Evolutionary conservation across 2,797 vertebrate genomes (phyloP).

Genomic region (Salmo trutta): DNA sequence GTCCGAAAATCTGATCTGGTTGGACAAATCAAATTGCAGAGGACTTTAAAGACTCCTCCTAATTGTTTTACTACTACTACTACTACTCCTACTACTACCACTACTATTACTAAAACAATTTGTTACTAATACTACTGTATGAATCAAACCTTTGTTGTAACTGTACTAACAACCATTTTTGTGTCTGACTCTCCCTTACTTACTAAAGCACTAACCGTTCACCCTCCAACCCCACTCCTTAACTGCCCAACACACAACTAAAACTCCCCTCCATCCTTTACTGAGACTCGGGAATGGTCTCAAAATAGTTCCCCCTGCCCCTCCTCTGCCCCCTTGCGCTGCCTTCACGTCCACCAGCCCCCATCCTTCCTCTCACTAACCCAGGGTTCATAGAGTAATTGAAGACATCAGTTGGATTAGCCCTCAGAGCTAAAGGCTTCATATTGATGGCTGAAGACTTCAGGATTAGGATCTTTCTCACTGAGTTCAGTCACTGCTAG

Average conservation of each 20-base stretch:
- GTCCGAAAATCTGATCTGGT: slow-evolving; percentile 70
- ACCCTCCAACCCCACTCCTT: slow-evolving; percentile 64
- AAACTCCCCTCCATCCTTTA: slow-evolving; percentile 15
- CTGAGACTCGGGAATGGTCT: slow-evolving; percentile 24
- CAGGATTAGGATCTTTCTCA: slow-evolving; percentile 9
- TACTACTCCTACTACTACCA: slow-evolving; percentile 72
- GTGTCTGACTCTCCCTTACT: slow-evolving; percentile 85
- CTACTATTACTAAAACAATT: slow-evolving; percentile 76
- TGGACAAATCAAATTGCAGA: slow-evolving; percentile 74
- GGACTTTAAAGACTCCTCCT: slow-evolving; percentile 70
- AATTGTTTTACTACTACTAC: slow-evolving; percentile 38
- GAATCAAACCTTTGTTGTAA: slow-evolving; percentile 82
- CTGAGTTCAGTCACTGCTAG: neutral
- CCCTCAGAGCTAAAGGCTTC: neutral
- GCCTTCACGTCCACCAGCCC: slow-evolving; percentile 8
- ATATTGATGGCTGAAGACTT: slow-evolving; percentile 19
- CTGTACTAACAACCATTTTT: slow-evolving; percentile 90
- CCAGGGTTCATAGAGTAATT: slow-evolving; percentile 23
- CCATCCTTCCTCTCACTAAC: slow-evolving; percentile 39
- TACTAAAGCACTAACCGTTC: slow-evolving; percentile 85
- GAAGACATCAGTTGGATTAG: neutral
- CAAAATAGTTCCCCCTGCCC: slow-evolving; percentile 10
- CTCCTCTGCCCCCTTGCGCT: neutral
- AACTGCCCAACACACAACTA: slow-evolving; percentile 39
- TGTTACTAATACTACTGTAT: slow-evolving; percentile 80